A percentile compares a stretch with the other conserved stretches of the same genome.
These are phyloP conservation scores for Diphyllodes magnificus DNA, from an alignment of 2,113 vertebrate species.

Conservation along the genomic window DNA sequence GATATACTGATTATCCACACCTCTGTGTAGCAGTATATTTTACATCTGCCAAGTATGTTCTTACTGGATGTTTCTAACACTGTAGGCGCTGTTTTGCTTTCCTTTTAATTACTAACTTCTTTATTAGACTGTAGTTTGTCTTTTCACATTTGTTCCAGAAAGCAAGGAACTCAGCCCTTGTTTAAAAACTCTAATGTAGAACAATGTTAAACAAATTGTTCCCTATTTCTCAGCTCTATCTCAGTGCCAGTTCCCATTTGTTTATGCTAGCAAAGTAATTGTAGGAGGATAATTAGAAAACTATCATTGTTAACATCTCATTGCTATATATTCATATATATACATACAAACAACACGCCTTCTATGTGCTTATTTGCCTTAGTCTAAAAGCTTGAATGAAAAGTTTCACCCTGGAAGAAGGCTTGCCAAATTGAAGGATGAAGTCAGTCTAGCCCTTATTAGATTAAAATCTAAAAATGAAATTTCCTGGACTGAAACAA, in stretches of 20 bases:
- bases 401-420: background rate
- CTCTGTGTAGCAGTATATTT: background rate
- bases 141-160: conserved; percentile 3
- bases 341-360: background rate
- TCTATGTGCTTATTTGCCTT: background rate
- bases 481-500: conserved; percentile 10
- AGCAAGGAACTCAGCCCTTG: background rate
- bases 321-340: background rate
- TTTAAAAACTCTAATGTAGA: background rate
- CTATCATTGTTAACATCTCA: background rate
- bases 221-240: background rate
- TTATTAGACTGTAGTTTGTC: background rate
- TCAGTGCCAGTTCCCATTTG: background rate
- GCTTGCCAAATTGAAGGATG: conserved; percentile 5
- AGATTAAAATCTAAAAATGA: conserved; percentile 20
- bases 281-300: background rate
- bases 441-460: background rate
- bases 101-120: background rate
- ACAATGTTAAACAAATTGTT: background rate
- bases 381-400: background rate
- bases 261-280: background rate
- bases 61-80: background rate
- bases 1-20: background rate
- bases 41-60: background rate
- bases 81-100: background rate